Percentiles rank a stretch among this genome's conserved stretches.
Evolutionary conservation across 2,797 vertebrate genomes (phyloP).

Genomic region (Anguilla marmorata): DNA sequence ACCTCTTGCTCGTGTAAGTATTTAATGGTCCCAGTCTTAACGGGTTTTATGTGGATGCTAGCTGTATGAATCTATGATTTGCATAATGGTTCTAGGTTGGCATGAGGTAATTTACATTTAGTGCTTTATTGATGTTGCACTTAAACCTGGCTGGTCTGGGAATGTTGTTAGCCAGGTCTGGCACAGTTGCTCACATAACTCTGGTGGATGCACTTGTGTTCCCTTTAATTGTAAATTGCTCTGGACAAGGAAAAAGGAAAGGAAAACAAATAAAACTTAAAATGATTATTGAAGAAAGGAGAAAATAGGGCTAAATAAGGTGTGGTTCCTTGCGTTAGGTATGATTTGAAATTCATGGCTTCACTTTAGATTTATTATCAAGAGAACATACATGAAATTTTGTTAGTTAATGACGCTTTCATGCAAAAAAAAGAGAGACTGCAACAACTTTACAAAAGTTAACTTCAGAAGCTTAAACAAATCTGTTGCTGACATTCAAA

Average conservation of each 20-base stretch:
- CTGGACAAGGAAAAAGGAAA: background rate
- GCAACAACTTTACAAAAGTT: slow-evolving; percentile 47
- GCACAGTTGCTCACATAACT: background rate
- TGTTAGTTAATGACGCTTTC: slow-evolving; percentile 35
- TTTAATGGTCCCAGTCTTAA: background rate
- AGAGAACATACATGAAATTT: slow-evolving; percentile 38
- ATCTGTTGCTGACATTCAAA: slow-evolving; percentile 61
- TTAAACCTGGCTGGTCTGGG: slow-evolving; percentile 17
- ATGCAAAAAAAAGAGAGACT: slow-evolving; percentile 36
- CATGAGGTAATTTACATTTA: background rate
- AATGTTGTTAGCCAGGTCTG: background rate
- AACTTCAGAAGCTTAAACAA: slow-evolving; percentile 42
- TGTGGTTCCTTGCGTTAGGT: slow-evolving; percentile 22
- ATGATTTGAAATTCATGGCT: slow-evolving; percentile 35
- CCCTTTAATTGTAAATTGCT: background rate
- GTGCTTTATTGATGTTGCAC: background rate
- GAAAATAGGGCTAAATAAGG: slow-evolving; percentile 21
- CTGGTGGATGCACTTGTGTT: background rate
- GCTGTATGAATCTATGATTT: background rate
- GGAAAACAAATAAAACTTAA: background rate
- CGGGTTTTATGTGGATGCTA: background rate
- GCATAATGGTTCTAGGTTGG: background rate
- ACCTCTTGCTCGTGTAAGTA: background rate
- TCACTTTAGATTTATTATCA: slow-evolving; percentile 2
- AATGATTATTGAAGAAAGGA: background rate